A percentile compares a stretch with the other conserved stretches of the same genome.
phyloP scores from a whole-genome alignment of 2,797 vertebrate species.

The Halcyon chelicuti region DNA sequence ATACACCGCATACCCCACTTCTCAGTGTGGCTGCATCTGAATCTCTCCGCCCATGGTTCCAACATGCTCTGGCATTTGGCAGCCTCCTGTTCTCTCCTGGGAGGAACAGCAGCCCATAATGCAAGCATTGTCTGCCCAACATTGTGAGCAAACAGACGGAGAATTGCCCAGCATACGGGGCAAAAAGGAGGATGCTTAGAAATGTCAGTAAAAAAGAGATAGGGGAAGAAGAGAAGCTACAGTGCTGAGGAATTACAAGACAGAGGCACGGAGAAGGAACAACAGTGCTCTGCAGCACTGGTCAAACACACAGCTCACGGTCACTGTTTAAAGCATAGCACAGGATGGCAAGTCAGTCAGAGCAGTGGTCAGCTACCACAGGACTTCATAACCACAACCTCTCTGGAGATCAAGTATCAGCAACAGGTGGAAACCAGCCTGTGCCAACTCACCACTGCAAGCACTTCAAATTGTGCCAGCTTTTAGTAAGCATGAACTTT shows the following conservation, averaged over 20 bases:
- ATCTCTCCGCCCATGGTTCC: neutral
- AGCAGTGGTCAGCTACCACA: neutral
- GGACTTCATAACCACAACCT: neutral
- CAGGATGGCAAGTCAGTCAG: neutral
- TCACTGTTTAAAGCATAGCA: neutral
- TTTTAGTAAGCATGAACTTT: neutral
- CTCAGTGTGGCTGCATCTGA: neutral
- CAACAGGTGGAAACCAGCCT: neutral
- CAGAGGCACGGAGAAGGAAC: neutral
- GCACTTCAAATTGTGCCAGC: neutral
- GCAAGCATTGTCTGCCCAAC: neutral
- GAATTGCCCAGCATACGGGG: accelerated
- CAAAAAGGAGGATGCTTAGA: neutral
- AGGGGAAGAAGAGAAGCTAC: neutral
- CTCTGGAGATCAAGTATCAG: neutral
- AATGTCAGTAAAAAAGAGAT: neutral
- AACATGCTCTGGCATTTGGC: neutral
- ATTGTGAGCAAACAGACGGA: accelerated
- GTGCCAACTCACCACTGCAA: neutral
- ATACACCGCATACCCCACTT: neutral
- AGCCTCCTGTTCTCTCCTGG: neutral
- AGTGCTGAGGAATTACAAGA: neutral
- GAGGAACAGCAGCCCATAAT: neutral
- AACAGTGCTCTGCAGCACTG: neutral
- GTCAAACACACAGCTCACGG: neutral